These are phyloP conservation scores for Hydrophis major DNA, from an alignment of 2,797 vertebrate genomes.

Conservation along the genomic window DNA sequence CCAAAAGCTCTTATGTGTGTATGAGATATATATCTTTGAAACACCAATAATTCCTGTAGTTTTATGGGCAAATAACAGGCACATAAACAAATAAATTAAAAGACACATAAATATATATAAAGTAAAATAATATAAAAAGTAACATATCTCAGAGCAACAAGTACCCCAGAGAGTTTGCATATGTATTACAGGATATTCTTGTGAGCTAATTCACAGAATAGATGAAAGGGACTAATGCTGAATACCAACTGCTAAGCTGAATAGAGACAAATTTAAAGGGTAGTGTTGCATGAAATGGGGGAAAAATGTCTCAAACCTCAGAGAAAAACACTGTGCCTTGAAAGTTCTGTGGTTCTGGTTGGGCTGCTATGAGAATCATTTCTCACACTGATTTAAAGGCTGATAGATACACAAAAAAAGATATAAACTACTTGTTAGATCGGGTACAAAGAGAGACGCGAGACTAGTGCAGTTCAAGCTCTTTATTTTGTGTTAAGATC, in stretches of 20 bases:
- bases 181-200: background rate
- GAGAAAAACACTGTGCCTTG: background rate
- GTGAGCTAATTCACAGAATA: background rate
- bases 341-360: background rate
- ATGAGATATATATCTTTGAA: background rate
- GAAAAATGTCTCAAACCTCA: background rate
- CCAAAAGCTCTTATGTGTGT: background rate
- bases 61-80: background rate
- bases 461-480: too few relatives aligned
- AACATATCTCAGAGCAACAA: background rate
- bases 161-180: background rate
- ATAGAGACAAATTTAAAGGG: background rate
- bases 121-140: background rate
- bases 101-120: background rate
- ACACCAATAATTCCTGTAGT: background rate
- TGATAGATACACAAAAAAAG: background rate
- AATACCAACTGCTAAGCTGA: background rate
- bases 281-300: background rate
- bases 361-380: background rate
- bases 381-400: background rate
- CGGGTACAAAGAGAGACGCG: too few relatives aligned
- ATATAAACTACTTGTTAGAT: background rate
- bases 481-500: too few relatives aligned
- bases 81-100: background rate
- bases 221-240: background rate